These are phyloP conservation scores for Lasioglossum lativentre DNA, from an alignment of 2,888 invertebrate species.

Conservation along the genomic window DNA sequence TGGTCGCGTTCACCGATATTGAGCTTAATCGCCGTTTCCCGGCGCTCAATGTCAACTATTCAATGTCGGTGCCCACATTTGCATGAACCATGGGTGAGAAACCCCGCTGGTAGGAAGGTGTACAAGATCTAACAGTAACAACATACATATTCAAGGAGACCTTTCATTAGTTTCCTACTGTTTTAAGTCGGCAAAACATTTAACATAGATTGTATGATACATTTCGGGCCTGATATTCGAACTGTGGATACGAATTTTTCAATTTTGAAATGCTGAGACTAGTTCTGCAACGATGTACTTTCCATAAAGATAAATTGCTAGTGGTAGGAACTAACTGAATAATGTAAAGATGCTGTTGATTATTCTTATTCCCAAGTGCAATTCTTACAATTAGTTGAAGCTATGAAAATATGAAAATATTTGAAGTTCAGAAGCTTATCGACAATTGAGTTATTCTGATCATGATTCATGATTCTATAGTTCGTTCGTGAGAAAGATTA, in stretches of 20 bases:
- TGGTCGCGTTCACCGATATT: conserved; percentile 50
- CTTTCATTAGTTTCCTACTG: not conserved
- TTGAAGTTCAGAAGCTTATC: not conserved
- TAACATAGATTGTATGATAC: too few species aligned
- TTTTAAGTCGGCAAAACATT: too few species aligned
- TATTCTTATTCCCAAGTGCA: not conserved
- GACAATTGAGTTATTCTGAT: not conserved
- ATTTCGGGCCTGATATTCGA: too few species aligned
- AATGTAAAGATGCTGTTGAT: not conserved
- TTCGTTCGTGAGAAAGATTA: not conserved
- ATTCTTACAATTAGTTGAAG: not conserved
- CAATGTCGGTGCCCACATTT: conserved; percentile 61
- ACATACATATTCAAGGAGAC: conserved; percentile 12
- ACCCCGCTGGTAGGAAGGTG: not conserved
- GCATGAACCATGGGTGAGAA: conserved; percentile 42
- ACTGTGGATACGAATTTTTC: not conserved
- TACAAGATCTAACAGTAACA: conserved; percentile 5
- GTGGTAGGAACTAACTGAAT: not conserved
- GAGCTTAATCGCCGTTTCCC: conserved; percentile 67
- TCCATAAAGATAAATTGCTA: not conserved
- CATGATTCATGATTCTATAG: not conserved
- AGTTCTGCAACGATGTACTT: not conserved
- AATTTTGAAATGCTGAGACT: not conserved
- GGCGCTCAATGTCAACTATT: conserved; percentile 64
- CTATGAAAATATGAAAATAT: not conserved